Base-by-base conservation (phyloP, 2,888 invertebrate genomes). In the Idaea aversata region DNA sequence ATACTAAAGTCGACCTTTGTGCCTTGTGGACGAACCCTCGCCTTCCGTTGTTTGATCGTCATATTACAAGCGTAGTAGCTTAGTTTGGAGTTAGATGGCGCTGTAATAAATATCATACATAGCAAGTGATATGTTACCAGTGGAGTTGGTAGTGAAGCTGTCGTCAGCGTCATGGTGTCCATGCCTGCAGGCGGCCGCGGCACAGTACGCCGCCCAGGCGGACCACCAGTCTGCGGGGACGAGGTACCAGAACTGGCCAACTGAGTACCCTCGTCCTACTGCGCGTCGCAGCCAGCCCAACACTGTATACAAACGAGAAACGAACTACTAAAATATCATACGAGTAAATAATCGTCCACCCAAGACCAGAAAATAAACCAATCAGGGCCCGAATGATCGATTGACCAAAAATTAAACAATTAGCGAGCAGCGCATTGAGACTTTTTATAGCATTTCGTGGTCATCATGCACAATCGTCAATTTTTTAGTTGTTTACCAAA, bases 231-330 rank as follows among this genome's bases (percentile, higher is more conserved):
- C 96, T 61, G 95, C 95, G 0, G 96, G 94, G 68, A 98, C 94
- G 70, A 98, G 94, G 93, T 97, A 98, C 97, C 98, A 98, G 88
- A 97, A 96, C 88, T 98, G 97, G 0, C 97, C 97, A 65, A 96
- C 95, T 61, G 95, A 91, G 81, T 96, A 95, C 0, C 97, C 97
- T 61, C 97, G 94, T 61, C 94, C 92, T 73, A 95, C 95, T 82
- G 97, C 97, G 59, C 98, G 94, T 3, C 95, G 94, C 70, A 98
- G 83, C 98, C 98, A 98, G 1, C 97, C 96, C 70, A 95, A 94
- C 13, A 96, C 96, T 94, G 81, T 0, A 68, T 35, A 15, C 57
- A 57, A 10, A 10, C 57, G 58, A 15, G 16, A 15, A 7, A 58
- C 15, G 58, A 58, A 3, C 57, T 25, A 25, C 25, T 25, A 25